A percentile compares a stretch with the other conserved stretches of the same genome.
phyloP scores from a whole-genome alignment of 2,113 vertebrate genomes.

The Cheilinus undulatus region DNA sequence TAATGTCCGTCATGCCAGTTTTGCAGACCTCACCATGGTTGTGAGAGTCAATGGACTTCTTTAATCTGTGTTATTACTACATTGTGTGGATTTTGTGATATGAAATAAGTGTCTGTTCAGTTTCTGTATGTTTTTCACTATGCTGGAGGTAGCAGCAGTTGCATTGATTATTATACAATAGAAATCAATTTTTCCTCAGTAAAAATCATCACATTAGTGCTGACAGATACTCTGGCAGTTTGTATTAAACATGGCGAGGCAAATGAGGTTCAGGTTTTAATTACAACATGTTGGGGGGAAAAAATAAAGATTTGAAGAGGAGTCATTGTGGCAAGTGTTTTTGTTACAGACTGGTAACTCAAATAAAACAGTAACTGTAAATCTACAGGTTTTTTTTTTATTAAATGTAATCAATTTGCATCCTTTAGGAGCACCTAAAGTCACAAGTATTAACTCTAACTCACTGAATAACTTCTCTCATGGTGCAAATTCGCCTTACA shows the following conservation, averaged over 20 bases:
- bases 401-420: too few relatives aligned
- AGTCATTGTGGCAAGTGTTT: not conserved
- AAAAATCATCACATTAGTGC: slow-evolving; percentile 71
- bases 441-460: too few relatives aligned
- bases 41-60: slow-evolving; percentile 74
- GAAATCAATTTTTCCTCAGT: slow-evolving; percentile 71
- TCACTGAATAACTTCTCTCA: too few relatives aligned
- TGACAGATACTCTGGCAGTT: slow-evolving; percentile 71
- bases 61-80: slow-evolving; percentile 78
- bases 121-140: slow-evolving; percentile 81
- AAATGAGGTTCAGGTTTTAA: slow-evolving; percentile 68
- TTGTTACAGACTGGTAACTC: not conserved
- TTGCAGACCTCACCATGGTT: slow-evolving; percentile 69
- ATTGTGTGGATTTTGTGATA: slow-evolving; percentile 81
- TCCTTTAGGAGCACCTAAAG: too few relatives aligned
- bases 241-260: slow-evolving; percentile 53
- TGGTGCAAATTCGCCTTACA: too few relatives aligned
- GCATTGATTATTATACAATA: slow-evolving; percentile 72
- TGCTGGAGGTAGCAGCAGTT: slow-evolving; percentile 75
- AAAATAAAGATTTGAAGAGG: slow-evolving; percentile 75
- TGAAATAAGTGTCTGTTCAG: slow-evolving; percentile 76
- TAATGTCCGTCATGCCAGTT: slow-evolving; percentile 75
- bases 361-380: not conserved
- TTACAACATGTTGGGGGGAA: slow-evolving; percentile 63
- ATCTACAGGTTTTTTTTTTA: not conserved